Percentiles rank a stretch among this genome's conserved stretches.
These are phyloP conservation scores for Apamea crenata DNA, from an alignment of 2,888 invertebrate genomes.

Conservation along the genomic window DNA sequence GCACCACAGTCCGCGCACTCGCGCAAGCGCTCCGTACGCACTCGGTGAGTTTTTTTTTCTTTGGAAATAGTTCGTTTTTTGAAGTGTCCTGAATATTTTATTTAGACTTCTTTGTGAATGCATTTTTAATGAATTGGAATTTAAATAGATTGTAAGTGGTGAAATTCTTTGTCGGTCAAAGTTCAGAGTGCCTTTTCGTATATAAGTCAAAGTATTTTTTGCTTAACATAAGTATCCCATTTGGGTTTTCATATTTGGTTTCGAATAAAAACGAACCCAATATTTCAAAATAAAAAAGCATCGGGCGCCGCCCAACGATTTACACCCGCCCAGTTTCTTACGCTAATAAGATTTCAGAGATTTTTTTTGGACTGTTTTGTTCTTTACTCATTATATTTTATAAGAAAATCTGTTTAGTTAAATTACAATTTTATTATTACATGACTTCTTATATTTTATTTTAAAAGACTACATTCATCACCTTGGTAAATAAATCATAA, in stretches of 20 bases:
- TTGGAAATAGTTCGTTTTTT: constrained; percentile 47
- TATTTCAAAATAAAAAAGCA: background rate
- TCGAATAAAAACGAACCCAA: background rate
- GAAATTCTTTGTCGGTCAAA: background rate
- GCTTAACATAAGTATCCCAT: background rate
- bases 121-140: background rate
- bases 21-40: constrained; percentile 84
- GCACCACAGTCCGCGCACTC: constrained; percentile 82
- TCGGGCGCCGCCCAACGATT: background rate
- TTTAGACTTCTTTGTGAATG: background rate
- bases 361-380: background rate
- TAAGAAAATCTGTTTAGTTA: background rate
- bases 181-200: constrained; percentile 21
- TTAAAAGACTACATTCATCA: background rate
- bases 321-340: constrained; percentile 37
- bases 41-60: constrained; percentile 83
- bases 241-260: background rate
- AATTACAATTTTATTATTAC: background rate
- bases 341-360: background rate
- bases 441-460: background rate
- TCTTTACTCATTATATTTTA: background rate
- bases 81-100: constrained; percentile 48
- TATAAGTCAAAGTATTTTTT: background rate
- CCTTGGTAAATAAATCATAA: too few species aligned
- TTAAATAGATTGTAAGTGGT: constrained; percentile 14